phyloP scores from a whole-genome alignment of 2,113 vertebrate genomes.

The Calypte anna region DNA sequence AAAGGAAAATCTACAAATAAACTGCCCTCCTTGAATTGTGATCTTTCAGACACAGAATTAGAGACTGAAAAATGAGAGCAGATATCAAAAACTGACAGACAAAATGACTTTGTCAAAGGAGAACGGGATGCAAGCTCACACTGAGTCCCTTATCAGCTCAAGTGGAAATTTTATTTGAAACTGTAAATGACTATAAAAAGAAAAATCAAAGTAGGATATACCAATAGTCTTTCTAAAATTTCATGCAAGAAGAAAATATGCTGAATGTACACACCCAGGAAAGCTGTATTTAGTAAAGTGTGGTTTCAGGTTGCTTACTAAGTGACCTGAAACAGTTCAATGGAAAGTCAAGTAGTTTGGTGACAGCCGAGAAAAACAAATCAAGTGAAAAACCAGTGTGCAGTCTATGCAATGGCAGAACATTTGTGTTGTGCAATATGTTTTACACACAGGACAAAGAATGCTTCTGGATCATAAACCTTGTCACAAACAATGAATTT shows the following conservation, averaged over 20 bases:
- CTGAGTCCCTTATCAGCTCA: not conserved
- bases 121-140: not conserved
- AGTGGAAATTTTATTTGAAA: not conserved
- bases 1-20: not conserved
- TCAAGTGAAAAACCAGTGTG: not conserved
- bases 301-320: not conserved
- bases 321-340: not conserved
- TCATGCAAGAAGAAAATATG: not conserved
- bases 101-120: not conserved
- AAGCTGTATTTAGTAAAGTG: not conserved
- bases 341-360: not conserved
- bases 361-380: not conserved
- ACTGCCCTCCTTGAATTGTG: not conserved
- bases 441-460: not conserved
- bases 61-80: not conserved
- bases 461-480: not conserved
- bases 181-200: not conserved
- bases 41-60: not conserved
- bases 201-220: not conserved
- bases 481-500: not conserved
- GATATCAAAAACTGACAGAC: not conserved
- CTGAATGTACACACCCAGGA: not conserved
- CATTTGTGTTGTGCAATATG: not conserved
- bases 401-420: not conserved
- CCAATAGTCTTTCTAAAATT: not conserved